A percentile compares a stretch with the other conserved stretches of the same genome.
Conservation (phyloP, 2,113 vertebrate genomes). For the Fukomys damarensis region DNA sequence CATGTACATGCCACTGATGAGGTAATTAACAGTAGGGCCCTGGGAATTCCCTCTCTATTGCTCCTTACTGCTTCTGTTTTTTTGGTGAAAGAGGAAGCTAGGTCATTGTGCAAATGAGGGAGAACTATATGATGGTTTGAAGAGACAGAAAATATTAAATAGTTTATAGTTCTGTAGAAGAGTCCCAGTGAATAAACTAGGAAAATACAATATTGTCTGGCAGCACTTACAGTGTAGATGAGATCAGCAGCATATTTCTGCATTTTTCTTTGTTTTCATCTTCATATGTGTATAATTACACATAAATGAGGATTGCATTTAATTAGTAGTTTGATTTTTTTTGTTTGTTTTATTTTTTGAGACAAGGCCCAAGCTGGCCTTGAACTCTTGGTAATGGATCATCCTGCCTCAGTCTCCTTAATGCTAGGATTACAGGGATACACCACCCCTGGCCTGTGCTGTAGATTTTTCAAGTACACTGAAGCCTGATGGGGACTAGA, state of each 20-base stretch:
- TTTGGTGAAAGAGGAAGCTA: background rate
- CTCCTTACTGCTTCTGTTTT: background rate
- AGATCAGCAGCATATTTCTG: background rate
- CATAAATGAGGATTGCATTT: background rate
- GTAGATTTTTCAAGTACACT: background rate
- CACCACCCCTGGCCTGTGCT: background rate
- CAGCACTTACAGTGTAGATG: background rate
- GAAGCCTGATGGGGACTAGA: background rate
- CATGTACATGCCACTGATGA: background rate
- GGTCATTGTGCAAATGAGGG: background rate
- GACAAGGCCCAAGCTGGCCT: background rate
- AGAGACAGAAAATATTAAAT: background rate
- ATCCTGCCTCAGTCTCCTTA: background rate
- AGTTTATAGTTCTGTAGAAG: background rate
- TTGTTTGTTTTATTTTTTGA: background rate
- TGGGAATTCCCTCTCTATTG: background rate
- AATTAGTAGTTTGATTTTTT: background rate
- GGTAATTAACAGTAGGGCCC: background rate
- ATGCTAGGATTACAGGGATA: background rate
- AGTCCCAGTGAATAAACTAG: background rate
- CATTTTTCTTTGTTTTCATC: background rate
- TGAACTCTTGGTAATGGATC: background rate
- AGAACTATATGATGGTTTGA: background rate
- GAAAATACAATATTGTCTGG: background rate
- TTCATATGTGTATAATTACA: background rate